Conservation (phyloP, 2,888 invertebrate species). For the Linnaemya tessellans region DNA sequence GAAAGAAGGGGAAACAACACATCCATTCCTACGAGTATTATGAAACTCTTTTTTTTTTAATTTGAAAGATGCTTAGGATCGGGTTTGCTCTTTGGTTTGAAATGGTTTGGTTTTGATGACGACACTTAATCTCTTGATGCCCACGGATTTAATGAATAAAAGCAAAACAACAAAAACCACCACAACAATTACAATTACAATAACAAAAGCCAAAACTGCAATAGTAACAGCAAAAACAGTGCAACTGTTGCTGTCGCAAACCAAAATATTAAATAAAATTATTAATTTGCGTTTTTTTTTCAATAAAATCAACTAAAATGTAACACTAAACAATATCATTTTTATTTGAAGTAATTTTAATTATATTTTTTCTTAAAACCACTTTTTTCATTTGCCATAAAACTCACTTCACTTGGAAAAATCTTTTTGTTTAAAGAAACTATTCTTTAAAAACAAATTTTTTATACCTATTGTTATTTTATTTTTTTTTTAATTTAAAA, state of each 20-base stretch:
- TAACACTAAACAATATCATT: constrained; percentile 7
- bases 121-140: constrained; percentile 58
- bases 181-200: constrained; percentile 20
- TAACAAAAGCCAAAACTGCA: constrained; percentile 11
- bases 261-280: constrained; percentile 16
- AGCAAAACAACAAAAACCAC: constrained; percentile 18
- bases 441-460: constrained; percentile 13
- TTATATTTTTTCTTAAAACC: not conserved
- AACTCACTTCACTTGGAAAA: constrained; percentile 51
- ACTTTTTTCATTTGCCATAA: not conserved
- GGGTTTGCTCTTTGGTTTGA: constrained; percentile 29
- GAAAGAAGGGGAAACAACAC: constrained; percentile 27
- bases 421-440: constrained; percentile 16
- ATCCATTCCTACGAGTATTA: constrained; percentile 50
- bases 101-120: constrained; percentile 60
- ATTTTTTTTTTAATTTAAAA: not conserved
- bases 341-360: constrained; percentile 1
- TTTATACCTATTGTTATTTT: constrained; percentile 18
- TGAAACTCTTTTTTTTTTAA: constrained; percentile 52
- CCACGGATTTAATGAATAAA: constrained; percentile 38
- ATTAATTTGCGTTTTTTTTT: constrained; percentile 27
- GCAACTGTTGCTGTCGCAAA: constrained; percentile 64
- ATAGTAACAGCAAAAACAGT: constrained; percentile 19
- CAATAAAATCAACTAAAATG: constrained; percentile 53
- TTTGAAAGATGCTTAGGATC: constrained; percentile 57